Conservation (phyloP, 92 coral and sea anemone genomes). For the Zoanthus gigantus region DNA sequence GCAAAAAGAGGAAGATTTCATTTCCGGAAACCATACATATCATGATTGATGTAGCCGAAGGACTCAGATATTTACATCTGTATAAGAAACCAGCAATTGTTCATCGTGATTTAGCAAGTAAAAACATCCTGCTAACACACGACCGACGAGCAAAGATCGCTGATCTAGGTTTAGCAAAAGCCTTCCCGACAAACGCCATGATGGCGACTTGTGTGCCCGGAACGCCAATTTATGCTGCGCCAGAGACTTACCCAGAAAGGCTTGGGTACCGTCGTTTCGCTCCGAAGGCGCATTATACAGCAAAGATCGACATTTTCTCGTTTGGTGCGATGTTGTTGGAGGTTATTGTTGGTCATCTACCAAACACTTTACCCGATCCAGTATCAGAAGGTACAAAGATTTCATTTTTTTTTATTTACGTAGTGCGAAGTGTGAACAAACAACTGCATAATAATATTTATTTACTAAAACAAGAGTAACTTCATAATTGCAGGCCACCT, state of each 20-base stretch:
- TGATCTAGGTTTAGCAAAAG: conserved; percentile 84
- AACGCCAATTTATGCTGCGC: conserved; percentile 82
- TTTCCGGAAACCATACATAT: conserved; percentile 74
- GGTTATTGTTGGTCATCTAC: conserved; percentile 84
- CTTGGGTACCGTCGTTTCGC: conserved; percentile 34
- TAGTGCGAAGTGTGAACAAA: not conserved
- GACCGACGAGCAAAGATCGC: conserved; percentile 80
- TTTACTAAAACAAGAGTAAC: not conserved
- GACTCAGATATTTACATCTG: conserved; percentile 71
- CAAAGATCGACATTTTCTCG: conserved; percentile 87
- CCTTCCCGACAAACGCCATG: conserved; percentile 84
- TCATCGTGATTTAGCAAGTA: conserved; percentile 87
- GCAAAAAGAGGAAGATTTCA: conserved; percentile 51
- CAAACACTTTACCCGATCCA: conserved; percentile 66
- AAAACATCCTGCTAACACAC: conserved; percentile 70
- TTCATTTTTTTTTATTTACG: not conserved
- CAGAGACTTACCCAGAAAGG: conserved; percentile 76
- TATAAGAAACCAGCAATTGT: conserved; percentile 59
- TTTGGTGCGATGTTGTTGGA: conserved; percentile 84
- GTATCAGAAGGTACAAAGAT: conserved; percentile 57
- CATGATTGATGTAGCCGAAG: conserved; percentile 85
- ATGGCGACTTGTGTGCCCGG: conserved; percentile 83
- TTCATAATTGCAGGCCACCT: no score
- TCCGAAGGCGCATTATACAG: conserved; percentile 68
- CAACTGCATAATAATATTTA: not conserved